Evolutionary conservation across 1,140 invertebrate genomes (phyloP).

Genomic region (Papilio dardanus): DNA sequence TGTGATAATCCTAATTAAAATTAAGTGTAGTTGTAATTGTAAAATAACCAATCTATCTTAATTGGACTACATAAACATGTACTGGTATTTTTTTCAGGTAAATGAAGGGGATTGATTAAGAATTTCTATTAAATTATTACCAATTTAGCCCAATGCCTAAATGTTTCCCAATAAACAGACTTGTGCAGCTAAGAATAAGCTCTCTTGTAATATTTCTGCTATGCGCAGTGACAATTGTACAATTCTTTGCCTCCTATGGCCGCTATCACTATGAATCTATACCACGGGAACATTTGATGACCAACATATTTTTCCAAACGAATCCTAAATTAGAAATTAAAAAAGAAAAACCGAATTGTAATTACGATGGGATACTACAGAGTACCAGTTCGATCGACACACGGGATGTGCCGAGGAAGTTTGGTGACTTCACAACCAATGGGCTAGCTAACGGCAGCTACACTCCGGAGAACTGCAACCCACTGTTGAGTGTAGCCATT

Average conservation of each 20-base stretch:
- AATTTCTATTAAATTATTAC: not conserved
- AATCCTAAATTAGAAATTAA: conserved; percentile 57
- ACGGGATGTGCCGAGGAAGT: conserved; percentile 54
- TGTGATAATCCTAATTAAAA: too few relatives aligned
- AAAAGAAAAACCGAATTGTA: conserved; percentile 55
- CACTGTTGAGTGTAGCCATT: conserved; percentile 91
- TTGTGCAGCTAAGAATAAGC: conserved; percentile 52
- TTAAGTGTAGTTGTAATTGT: too few relatives aligned
- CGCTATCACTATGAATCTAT: conserved; percentile 62
- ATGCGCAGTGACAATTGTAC: conserved; percentile 52
- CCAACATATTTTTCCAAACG: conserved; percentile 54
- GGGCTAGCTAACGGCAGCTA: conserved; percentile 84
- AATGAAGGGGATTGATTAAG: not conserved
- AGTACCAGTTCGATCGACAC: conserved; percentile 46
- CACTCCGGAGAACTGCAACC: conserved; percentile 87
- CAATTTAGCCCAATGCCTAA: conserved; percentile 57
- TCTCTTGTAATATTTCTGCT: conserved; percentile 47
- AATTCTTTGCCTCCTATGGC: conserved; percentile 56
- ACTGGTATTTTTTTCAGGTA: not conserved
- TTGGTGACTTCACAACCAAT: conserved; percentile 52
- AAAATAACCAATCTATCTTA: not conserved
- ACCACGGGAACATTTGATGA: conserved; percentile 48
- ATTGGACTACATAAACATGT: not conserved
- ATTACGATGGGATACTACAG: conserved; percentile 58
- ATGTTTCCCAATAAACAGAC: conserved; percentile 52